Evolutionary conservation across 1,140 invertebrate genomes (phyloP).

Genomic region (Diuraphis noxia): DNA sequence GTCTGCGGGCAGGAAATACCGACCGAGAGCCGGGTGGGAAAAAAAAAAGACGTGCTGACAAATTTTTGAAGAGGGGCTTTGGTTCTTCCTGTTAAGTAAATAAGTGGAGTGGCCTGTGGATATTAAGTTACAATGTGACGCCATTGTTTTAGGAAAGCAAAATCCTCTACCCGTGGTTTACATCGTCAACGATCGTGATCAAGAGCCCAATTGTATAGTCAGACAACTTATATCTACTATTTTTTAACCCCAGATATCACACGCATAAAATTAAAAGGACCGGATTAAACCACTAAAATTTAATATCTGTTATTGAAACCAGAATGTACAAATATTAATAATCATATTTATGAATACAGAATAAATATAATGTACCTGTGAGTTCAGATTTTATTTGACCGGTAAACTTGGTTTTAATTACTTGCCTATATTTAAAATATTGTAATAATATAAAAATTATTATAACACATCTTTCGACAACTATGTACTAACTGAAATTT

Average conservation of each 20-base stretch:
- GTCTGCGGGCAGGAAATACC: slow-evolving; percentile 46
- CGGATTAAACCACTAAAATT: neutral
- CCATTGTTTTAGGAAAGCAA: slow-evolving; percentile 46
- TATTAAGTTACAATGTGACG: slow-evolving; percentile 37
- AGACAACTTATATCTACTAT: neutral
- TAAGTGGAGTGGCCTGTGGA: slow-evolving; percentile 40
- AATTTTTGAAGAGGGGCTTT: slow-evolving; percentile 49
- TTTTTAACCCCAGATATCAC: slow-evolving; percentile 10
- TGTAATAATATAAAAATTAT: neutral
- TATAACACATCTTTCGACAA: neutral
- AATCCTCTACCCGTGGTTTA: neutral
- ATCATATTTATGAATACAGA: neutral
- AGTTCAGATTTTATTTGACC: neutral
- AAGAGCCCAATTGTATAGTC: neutral
- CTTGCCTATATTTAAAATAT: neutral
- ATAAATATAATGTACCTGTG: neutral
- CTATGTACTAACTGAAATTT: neutral
- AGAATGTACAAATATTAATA: neutral
- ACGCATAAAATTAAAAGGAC: neutral
- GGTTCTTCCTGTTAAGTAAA: slow-evolving; percentile 44
- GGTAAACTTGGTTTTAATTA: neutral
- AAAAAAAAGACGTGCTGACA: slow-evolving; percentile 44
- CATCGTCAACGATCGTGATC: slow-evolving; percentile 32
- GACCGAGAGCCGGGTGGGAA: slow-evolving; percentile 29
- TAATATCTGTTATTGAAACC: neutral